Base-by-base conservation (phyloP, 2,113 vertebrate genomes). In the Abramis brama region DNA sequence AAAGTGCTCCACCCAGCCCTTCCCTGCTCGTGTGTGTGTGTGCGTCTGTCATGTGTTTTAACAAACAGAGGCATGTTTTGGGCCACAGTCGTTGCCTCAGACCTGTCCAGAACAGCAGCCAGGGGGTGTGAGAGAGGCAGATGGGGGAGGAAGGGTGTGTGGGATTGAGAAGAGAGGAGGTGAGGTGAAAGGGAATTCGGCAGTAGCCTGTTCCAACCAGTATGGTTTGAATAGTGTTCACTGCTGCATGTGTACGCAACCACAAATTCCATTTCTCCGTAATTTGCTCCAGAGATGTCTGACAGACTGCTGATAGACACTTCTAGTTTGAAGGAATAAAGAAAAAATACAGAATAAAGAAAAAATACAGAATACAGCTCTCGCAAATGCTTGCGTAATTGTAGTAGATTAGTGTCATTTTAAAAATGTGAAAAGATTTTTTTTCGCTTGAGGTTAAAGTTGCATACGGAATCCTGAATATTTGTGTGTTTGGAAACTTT, bases 11-110 rank as follows among this genome's bases (percentile, higher is more conserved):
- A 66, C 87, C 87, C 80, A n/a, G 68, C 81, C 82, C 43, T 33
- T 47, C 81, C 86, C 27, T 79, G 80, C 68, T 45, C 75, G 62
- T 83, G 66, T 60, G 43, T 45, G 83, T 55, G 73, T 77, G 64
- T n/a, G 39, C 21, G 85, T 64, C 27, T 85, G 23, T 52, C n/a
- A 25, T 82, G 60, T 19, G 36, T 60, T 60, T 71, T 52, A 43
- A 55, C 68, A 80, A 55, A 70, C 2, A 25, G 10, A 78, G 60
- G 23, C 70, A 45, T 75, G 13, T 62, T 73, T 71, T 50, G 11
- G 7, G 52, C 52, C 85, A 88, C 89, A 92, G 93, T 93, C 84
- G 43, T 87, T 91, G 86, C 89, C 91, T 85, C 78, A 70, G 81
- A 91, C 90, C 91, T 89, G 90, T 45, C 88, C 84, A 71, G 57